Percentiles rank a stretch among this genome's conserved stretches.
These are phyloP conservation scores for Drosophila mulleri DNA, from an alignment of 2,888 invertebrate genomes.

Conservation along the genomic window DNA sequence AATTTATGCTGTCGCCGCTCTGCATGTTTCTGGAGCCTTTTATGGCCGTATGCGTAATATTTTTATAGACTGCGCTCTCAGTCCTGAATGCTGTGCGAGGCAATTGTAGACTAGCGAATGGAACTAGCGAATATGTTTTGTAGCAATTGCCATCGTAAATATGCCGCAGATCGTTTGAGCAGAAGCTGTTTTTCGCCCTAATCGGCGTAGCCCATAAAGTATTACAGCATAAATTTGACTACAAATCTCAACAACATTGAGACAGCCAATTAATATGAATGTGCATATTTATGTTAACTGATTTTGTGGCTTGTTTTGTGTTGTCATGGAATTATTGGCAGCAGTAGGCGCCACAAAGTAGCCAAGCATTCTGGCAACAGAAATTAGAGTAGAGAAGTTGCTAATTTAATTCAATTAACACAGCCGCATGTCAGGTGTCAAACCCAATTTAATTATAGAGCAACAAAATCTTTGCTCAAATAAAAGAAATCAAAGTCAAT, in stretches of 20 bases:
- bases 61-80: slow-evolving; percentile 55
- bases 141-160: slow-evolving; percentile 56
- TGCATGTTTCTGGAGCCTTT: slow-evolving; percentile 41
- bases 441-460: not conserved
- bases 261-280: slow-evolving; percentile 52
- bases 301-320: slow-evolving; percentile 38
- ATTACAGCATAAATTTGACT: slow-evolving; percentile 46
- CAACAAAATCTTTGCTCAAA: not conserved
- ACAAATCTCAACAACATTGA: slow-evolving; percentile 44
- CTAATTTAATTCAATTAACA: not conserved
- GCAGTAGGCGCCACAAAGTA: slow-evolving; percentile 26
- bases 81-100: slow-evolving; percentile 44
- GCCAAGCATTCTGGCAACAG: not conserved
- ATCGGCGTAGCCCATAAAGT: slow-evolving; percentile 50
- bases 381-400: not conserved
- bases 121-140: slow-evolving; percentile 30
- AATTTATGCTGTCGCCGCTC: slow-evolving; percentile 50
- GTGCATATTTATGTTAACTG: slow-evolving; percentile 23
- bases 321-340: not conserved
- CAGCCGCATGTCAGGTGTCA: not conserved
- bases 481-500: not conserved
- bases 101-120: slow-evolving; percentile 51
- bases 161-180: slow-evolving; percentile 38
- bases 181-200: slow-evolving; percentile 30
- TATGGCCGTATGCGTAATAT: slow-evolving; percentile 58